These are phyloP conservation scores for Raphicerus campestris DNA, from an alignment of 2,113 vertebrate species.

Conservation along the genomic window DNA sequence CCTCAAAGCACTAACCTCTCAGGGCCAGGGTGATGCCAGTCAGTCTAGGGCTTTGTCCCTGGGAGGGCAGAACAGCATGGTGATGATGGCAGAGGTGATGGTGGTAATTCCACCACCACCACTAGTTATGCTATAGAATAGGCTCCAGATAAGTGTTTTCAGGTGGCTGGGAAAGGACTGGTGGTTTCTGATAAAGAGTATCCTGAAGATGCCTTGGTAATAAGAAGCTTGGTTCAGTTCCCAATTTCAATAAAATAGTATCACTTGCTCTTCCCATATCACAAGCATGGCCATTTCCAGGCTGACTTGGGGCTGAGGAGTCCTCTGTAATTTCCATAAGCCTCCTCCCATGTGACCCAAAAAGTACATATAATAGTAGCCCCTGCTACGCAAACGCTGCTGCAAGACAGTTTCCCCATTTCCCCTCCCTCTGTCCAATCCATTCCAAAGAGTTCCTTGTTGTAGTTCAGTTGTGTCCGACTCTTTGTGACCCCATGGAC, in stretches of 20 bases:
- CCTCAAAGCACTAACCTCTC: background rate
- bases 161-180: background rate
- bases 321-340: background rate
- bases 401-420: background rate
- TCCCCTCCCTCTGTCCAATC: background rate
- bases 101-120: background rate
- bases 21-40: background rate
- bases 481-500: background rate
- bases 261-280: background rate
- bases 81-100: background rate
- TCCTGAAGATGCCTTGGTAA: background rate
- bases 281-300: background rate
- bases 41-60: background rate
- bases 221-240: slow-evolving; percentile 10
- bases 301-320: background rate
- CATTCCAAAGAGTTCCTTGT: background rate
- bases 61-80: background rate
- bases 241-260: background rate
- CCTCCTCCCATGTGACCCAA: background rate
- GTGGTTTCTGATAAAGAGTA: background rate
- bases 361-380: background rate
- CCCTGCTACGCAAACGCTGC: background rate
- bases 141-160: background rate
- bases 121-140: background rate
- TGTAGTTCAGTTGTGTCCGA: background rate